Evolutionary conservation across 2,888 invertebrate species (phyloP).

Genomic region (Diarsia dahlii): DNA sequence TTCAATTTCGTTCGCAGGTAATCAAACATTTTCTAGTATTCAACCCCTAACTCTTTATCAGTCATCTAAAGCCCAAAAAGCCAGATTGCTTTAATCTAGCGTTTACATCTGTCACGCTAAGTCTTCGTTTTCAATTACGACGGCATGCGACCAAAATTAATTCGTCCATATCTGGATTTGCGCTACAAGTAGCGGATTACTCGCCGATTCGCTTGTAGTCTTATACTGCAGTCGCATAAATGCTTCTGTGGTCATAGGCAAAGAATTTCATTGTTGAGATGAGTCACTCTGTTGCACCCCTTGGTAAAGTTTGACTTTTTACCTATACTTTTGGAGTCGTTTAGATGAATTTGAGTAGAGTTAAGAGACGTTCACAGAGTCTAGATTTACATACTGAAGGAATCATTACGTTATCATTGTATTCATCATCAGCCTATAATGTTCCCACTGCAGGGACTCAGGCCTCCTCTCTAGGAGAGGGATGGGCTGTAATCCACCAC

Average conservation of each 20-base stretch:
- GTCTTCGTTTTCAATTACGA: conserved; percentile 86
- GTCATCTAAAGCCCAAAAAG: conserved; percentile 61
- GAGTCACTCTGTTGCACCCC: not conserved
- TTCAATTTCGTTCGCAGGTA: conserved; percentile 31
- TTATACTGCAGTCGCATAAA: conserved; percentile 82
- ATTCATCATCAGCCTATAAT: no score
- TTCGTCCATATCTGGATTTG: conserved; percentile 85
- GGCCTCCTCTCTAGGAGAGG: no score
- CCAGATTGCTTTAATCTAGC: conserved; percentile 69
- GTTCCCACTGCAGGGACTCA: no score
- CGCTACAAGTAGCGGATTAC: conserved; percentile 87
- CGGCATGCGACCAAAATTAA: conserved; percentile 85
- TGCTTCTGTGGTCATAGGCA: conserved; percentile 73
- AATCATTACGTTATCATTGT: not conserved
- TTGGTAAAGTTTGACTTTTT: not conserved
- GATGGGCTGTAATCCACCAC: no score
- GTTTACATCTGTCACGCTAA: conserved; percentile 79
- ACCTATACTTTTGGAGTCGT: not conserved
- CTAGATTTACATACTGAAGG: not conserved
- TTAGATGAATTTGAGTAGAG: not conserved
- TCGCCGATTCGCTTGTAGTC: conserved; percentile 84
- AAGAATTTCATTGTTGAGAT: conserved; percentile 71
- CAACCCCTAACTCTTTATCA: conserved; percentile 38
- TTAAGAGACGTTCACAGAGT: not conserved
- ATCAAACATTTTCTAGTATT: conserved; percentile 9